These are phyloP conservation scores for Triplophysa dalaica DNA, from an alignment of 2,113 vertebrate species.

Conservation along the genomic window DNA sequence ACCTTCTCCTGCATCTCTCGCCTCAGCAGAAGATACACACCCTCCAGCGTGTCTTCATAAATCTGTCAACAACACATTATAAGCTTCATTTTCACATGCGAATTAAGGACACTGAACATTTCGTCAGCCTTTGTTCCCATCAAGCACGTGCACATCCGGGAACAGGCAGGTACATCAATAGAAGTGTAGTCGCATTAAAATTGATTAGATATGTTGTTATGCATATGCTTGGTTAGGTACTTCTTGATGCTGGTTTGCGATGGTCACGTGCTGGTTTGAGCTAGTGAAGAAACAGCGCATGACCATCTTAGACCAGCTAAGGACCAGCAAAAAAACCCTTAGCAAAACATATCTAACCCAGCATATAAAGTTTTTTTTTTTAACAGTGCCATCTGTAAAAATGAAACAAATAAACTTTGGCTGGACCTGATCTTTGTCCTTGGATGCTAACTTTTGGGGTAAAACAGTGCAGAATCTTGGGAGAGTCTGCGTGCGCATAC, in stretches of 20 bases:
- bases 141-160: background rate
- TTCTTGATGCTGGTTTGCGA: no score
- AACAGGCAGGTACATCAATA: background rate
- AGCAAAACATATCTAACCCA: no score
- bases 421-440: background rate
- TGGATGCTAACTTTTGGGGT: background rate
- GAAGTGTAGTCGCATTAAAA: background rate
- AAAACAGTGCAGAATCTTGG: background rate
- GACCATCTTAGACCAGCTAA: no score
- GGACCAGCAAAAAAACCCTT: no score
- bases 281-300: no score
- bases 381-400: background rate
- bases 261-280: no score
- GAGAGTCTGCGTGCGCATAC: background rate
- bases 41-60: conserved; percentile 52
- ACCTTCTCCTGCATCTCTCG: conserved; percentile 45
- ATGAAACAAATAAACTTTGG: background rate
- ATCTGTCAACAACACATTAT: conserved; percentile 39
- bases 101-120: background rate
- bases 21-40: conserved; percentile 59
- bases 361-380: no score
- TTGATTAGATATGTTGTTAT: background rate
- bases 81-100: background rate
- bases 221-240: no score
- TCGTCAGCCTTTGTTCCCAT: background rate